These are phyloP conservation scores for Iphiclides podalirius DNA, from an alignment of 2,888 invertebrate species.

Conservation along the genomic window DNA sequence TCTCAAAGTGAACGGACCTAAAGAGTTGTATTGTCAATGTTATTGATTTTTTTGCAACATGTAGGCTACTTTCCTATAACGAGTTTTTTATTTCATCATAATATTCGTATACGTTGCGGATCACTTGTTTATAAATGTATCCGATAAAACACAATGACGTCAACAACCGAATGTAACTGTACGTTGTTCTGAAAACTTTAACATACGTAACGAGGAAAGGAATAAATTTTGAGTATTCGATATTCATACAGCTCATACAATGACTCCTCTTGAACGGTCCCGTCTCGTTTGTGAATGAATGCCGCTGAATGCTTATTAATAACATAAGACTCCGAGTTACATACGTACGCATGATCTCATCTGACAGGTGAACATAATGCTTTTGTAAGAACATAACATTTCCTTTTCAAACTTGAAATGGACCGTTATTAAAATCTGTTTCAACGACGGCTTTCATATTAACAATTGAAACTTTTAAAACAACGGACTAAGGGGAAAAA, in stretches of 20 bases:
- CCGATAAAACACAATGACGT: neutral
- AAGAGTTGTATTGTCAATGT: no score
- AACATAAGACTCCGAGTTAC: neutral
- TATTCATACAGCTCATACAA: conserved; percentile 2
- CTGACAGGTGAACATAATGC: neutral
- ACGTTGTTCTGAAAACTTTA: conserved; percentile 2
- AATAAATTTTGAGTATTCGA: conserved; percentile 10
- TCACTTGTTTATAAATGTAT: neutral
- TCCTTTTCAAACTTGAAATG: neutral
- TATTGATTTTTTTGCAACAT: no score
- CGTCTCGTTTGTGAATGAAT: conserved; percentile 1
- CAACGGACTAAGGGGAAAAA: no score
- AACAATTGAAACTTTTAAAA: neutral
- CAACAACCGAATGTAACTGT: conserved; percentile 8
- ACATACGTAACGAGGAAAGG: conserved; percentile 3
- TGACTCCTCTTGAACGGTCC: conserved; percentile 1
- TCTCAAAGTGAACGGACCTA: no score
- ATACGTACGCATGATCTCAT: neutral
- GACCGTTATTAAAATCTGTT: neutral
- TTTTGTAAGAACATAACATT: neutral
- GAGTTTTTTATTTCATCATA: conserved; percentile 23
- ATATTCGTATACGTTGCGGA: neutral
- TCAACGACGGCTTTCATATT: neutral
- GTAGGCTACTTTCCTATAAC: no score
- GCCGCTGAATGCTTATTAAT: neutral